Evolutionary conservation across 2,888 invertebrate species (phyloP).

Genomic region (Nineta flava): DNA sequence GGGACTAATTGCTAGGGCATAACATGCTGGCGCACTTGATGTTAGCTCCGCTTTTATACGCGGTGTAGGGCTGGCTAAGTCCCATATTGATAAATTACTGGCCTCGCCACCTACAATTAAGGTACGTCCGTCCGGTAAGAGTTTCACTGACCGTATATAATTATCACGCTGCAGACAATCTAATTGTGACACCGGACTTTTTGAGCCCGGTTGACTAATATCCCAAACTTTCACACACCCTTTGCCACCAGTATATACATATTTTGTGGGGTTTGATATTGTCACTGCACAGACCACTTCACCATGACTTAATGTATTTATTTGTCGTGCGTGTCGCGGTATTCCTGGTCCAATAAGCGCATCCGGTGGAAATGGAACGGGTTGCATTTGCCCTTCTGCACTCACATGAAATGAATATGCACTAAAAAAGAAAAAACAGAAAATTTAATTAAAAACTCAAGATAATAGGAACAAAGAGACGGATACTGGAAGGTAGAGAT

Average conservation of each 20-base stretch:
- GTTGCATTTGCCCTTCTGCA: conserved; percentile 72
- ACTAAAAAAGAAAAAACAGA: conserved; percentile 29
- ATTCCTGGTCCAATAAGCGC: conserved; percentile 86
- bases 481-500: too few species aligned
- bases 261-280: conserved; percentile 69
- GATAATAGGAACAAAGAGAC: too few species aligned
- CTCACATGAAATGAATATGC: conserved; percentile 92
- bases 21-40: conserved; percentile 90
- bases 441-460: neutral
- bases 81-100: conserved; percentile 91
- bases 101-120: conserved; percentile 95
- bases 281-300: conserved; percentile 97
- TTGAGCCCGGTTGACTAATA: conserved; percentile 57
- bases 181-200: conserved; percentile 66
- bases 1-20: conserved; percentile 91
- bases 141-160: conserved; percentile 89
- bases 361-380: conserved; percentile 90
- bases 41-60: conserved; percentile 82
- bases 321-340: conserved; percentile 77
- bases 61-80: conserved; percentile 80
- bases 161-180: conserved; percentile 90
- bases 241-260: conserved; percentile 97
- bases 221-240: conserved; percentile 85
- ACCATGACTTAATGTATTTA: conserved; percentile 83
- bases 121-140: conserved; percentile 85